Evolutionary conservation across 2,113 vertebrate genomes (phyloP).

Genomic region (Eulemur rufifrons): DNA sequence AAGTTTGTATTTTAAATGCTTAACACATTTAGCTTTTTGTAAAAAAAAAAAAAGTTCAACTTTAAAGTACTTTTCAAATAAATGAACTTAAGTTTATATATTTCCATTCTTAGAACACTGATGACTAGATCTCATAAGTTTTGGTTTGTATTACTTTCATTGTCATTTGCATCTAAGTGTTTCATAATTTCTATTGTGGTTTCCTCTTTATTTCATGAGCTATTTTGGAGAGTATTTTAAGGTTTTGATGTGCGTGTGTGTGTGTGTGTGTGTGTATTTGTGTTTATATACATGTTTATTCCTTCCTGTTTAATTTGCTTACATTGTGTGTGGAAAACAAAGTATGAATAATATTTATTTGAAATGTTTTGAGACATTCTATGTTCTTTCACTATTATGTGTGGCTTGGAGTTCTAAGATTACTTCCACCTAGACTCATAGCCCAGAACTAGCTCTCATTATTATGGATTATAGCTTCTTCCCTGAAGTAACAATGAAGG

Average conservation of each 20-base stretch:
- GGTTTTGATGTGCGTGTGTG: neutral
- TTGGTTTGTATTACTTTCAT: neutral
- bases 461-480: neutral
- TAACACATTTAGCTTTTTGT: neutral
- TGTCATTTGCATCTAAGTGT: neutral
- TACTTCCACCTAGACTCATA: neutral
- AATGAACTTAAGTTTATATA: neutral
- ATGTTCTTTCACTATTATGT: neutral
- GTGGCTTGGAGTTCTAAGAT: neutral
- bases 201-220: neutral
- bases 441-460: neutral
- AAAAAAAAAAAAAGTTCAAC: neutral
- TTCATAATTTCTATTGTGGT: neutral
- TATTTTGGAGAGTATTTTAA: neutral
- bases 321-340: neutral
- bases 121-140: neutral
- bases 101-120: neutral
- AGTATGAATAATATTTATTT: neutral
- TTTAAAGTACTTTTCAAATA: slow-evolving; percentile 14
- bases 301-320: neutral
- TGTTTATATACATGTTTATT: neutral
- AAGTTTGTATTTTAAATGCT: neutral
- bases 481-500: neutral
- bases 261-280: neutral
- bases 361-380: neutral